Base-by-base conservation (phyloP, 2,113 vertebrate genomes). In the Gila orcuttii region DNA sequence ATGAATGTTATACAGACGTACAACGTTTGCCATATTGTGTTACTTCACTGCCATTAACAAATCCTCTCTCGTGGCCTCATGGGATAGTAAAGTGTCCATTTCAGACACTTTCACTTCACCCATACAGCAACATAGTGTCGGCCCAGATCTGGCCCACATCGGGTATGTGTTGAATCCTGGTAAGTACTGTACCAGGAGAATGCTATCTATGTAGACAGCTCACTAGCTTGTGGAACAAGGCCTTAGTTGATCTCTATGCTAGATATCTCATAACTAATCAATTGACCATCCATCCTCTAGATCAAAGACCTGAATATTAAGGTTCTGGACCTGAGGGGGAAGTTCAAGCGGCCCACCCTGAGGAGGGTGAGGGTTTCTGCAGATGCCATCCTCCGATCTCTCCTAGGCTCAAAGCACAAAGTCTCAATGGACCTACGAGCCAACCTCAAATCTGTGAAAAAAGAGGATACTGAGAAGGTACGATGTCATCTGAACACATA, bases 391-490 rank as follows among this genome's bases (percentile, higher is more conserved):
- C 94, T 99, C 81, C 93, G 97, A 80, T 98, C 98, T 13, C 93
- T 99, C 36, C 94, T 99, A 92, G 98, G 98, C 87, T 99, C 97
- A 87, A 99, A 97, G 97, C 99, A 36, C 94, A 75, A 71, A 42
- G 68, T 71, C 68, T 71, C 68, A 42, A 71, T 71, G 68, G 68
- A 71, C 36, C 68, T 99, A 52, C 88, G 98, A 82, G 98, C 97
- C 45, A 99, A 99, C 93, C 95, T 99, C 36, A 99, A 99, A 90
- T 99, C 98, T 1, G 97, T 99, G 89, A 99, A 99, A 94, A 99
- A 99, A 91, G 98, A 99, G 73, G 98, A 99, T 92, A 96, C 97
- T 0, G 98, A 99, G 92, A 99, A 99, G 96, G 98, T 97, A 79
- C 11, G 93, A 15, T 21, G 25, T 23, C 50, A 78, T 57, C 5